Evolutionary conservation across 2,113 vertebrate species (phyloP), one percentile per base, ranked within the genome.

Genomic region (Neomonachus schauinslandi): DNA sequence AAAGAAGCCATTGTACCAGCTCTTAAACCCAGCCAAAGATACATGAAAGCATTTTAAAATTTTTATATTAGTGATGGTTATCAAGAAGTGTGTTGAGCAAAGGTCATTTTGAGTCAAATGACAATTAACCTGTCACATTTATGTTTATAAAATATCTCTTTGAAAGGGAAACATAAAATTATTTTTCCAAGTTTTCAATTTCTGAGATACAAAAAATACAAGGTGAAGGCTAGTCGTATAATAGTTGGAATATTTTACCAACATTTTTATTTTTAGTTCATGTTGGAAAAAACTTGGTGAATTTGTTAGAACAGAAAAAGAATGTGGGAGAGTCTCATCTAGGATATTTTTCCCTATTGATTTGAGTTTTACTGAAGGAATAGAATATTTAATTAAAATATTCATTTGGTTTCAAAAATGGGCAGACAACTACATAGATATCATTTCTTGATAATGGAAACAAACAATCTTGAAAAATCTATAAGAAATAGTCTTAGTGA

Each of bases 191-290:
- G 31, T 46, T 74, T 85, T 92, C 1, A 91, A 33, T 92, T 89
- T 86, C 11, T 82, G 61, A 97, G 5, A 65, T 85, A 36, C 31
- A 81, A 89, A 89, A 96, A 77, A 85, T 89, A 39, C 16, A 95
- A 77, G 14, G 16, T 71, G 69, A 95, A 72, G 46, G 5, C 7
- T 87, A 83, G 18, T 46, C 74, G 77, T 57, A 82, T 67, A 87
- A 16, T 83, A 74, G 14, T 42, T 94, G 21, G 33, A 49, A 31
- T 88, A 61, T 39, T 71, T 79, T 80, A 84, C 74, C n/a, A 91
- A 61, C 14, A n/a, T 39, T 57, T 19, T 53, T 89, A 57, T 72
- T 87, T 87, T 87, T 61, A 39, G 28, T 69, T 83, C 18, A 72
- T 65, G 16, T 69, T 83, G 51, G 9, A 67, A 95, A 59, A 94